phyloP scores from a whole-genome alignment of 1,140 invertebrate species.

The Arion vulgaris region DNA sequence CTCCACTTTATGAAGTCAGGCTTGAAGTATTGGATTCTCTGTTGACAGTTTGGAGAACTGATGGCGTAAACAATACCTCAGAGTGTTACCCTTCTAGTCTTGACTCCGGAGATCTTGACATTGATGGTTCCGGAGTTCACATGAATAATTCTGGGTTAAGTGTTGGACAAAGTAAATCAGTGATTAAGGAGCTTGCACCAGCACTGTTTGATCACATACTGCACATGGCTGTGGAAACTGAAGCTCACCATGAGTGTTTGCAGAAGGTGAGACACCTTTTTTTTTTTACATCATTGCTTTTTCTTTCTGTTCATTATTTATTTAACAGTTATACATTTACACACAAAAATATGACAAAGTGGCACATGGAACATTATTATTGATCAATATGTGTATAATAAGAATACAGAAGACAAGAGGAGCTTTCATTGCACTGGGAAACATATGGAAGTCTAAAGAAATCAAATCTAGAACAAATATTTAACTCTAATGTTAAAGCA shows the following conservation, averaged over 20 bases:
- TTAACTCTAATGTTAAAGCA: too few relatives aligned
- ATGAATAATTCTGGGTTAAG: not conserved
- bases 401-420: too few relatives aligned
- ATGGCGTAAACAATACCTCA: not conserved
- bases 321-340: not conserved
- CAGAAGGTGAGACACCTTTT: conserved; percentile 44
- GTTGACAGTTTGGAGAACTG: not conserved
- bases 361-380: too few relatives aligned
- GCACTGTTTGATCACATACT: conserved; percentile 44
- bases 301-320: not conserved
- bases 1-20: conserved; percentile 50
- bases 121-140: not conserved
- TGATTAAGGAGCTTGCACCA: not conserved
- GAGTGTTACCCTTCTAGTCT: not conserved
- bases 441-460: too few relatives aligned
- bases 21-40: conserved; percentile 46
- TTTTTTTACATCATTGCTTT: conserved; percentile 1
- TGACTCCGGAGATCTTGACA: not conserved
- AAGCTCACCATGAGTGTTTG: conserved; percentile 47
- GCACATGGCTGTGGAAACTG: conserved; percentile 43
- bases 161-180: not conserved
- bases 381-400: too few relatives aligned
- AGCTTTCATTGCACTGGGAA: too few relatives aligned
- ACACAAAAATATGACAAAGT: too few relatives aligned
- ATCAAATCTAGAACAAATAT: too few relatives aligned